Conservation (phyloP, 2,888 invertebrate species). For the Nematopogon swammerdamellus region DNA sequence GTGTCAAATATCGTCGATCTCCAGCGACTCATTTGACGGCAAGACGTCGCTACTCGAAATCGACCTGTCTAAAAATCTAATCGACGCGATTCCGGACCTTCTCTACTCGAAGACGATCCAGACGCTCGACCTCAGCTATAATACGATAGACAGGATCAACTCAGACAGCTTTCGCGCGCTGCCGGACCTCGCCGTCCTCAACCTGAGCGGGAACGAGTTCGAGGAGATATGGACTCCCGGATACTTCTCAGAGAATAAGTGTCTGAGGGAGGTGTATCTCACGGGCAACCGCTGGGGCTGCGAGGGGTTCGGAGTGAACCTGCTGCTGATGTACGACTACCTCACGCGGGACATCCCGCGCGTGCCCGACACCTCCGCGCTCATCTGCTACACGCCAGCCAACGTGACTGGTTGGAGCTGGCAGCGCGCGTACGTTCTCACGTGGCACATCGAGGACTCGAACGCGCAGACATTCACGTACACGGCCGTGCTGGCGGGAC, state of each 20-base stretch:
- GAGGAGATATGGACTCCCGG: conserved; percentile 59
- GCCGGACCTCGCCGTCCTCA: conserved; percentile 60
- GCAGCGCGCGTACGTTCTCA: conserved; percentile 63
- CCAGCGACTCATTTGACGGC: conserved; percentile 43
- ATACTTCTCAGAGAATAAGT: conserved; percentile 60
- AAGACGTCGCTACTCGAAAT: conserved; percentile 58
- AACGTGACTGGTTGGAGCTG: conserved; percentile 64
- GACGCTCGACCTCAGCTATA: conserved; percentile 57
- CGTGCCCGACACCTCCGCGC: conserved; percentile 30
- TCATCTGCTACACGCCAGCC: conserved; percentile 67
- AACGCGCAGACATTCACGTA: conserved; percentile 48
- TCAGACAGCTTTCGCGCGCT: conserved; percentile 61
- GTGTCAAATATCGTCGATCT: conserved; percentile 60
- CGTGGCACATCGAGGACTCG: conserved; percentile 50
- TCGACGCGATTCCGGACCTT: conserved; percentile 57
- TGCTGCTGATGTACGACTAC: conserved; percentile 60
- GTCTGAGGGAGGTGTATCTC: conserved; percentile 56
- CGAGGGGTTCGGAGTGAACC: conserved; percentile 57
- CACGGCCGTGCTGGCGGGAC: conserved; percentile 49
- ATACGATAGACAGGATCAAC: conserved; percentile 55
- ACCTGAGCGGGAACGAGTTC: conserved; percentile 69
- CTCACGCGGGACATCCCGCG: conserved; percentile 55
- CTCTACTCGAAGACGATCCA: conserved; percentile 58
- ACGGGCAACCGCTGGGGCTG: conserved; percentile 78
- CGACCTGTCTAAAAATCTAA: conserved; percentile 64